Conservation (phyloP, 2,113 vertebrate genomes). For the Entomyzon cyanotis region DNA sequence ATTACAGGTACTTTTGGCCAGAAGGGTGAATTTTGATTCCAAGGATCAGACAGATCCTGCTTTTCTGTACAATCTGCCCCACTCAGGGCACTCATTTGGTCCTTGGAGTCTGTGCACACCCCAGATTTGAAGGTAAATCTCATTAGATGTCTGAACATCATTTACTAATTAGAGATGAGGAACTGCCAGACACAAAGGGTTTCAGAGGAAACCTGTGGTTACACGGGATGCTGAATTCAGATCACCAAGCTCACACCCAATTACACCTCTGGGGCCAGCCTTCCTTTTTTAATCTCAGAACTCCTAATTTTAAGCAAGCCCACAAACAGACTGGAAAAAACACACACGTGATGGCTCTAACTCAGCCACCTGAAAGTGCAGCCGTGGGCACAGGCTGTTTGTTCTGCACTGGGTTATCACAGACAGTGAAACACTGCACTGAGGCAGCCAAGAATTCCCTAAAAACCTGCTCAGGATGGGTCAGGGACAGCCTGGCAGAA, state of each 20-base stretch:
- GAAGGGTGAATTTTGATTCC: neutral
- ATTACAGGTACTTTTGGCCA: neutral
- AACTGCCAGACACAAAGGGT: slow-evolving; percentile 23
- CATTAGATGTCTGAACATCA: neutral
- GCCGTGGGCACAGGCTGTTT: neutral
- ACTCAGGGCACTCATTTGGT: neutral
- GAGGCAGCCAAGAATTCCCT: neutral
- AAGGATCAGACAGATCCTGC: slow-evolving; percentile 25
- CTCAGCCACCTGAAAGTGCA: neutral
- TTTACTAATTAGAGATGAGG: neutral
- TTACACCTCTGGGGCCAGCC: neutral
- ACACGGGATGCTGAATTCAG: neutral
- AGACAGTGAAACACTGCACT: neutral
- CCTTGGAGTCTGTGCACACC: neutral
- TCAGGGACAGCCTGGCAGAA: neutral
- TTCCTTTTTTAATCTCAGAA: neutral
- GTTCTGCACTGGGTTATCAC: neutral
- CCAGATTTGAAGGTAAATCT: neutral
- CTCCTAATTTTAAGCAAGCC: slow-evolving; percentile 5
- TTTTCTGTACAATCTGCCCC: neutral
- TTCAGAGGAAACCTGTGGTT: neutral
- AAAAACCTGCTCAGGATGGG: neutral
- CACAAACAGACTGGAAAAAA: neutral
- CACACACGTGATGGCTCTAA: neutral
- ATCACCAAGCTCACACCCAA: neutral